These are phyloP conservation scores for Lichenostomus cassidix DNA, from an alignment of 2,113 vertebrate species.

Conservation along the genomic window DNA sequence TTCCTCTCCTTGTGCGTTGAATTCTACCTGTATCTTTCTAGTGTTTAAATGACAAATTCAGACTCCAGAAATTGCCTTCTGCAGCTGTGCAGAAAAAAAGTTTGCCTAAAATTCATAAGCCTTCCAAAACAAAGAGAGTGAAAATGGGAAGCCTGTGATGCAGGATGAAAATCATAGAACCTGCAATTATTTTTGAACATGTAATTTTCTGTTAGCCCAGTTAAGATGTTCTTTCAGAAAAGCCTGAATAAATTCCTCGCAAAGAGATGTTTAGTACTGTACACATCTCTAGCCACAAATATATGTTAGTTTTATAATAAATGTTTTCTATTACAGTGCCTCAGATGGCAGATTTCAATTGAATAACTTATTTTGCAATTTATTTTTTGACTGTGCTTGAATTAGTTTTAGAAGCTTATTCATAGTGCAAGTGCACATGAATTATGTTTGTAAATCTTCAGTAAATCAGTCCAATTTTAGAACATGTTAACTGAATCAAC, in stretches of 20 bases:
- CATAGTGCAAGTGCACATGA: conserved; percentile 31
- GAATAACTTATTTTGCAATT: conserved; percentile 66
- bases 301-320: conserved; percentile 63
- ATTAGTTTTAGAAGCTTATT: conserved; percentile 55
- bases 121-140: background rate
- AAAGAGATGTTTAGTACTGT: conserved; percentile 55
- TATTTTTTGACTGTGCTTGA: conserved; percentile 55
- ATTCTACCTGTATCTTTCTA: background rate
- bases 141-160: conserved; percentile 16
- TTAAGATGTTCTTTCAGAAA: conserved; percentile 62
- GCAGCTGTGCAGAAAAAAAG: conserved; percentile 23
- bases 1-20: background rate
- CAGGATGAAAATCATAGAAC: conserved; percentile 49
- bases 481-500: conserved; percentile 34
- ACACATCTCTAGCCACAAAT: conserved; percentile 43
- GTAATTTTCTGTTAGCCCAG: conserved; percentile 62
- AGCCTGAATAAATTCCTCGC: conserved; percentile 50
- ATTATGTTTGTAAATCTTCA: conserved; percentile 44
- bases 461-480: conserved; percentile 56
- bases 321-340: conserved; percentile 37
- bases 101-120: conserved; percentile 14
- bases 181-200: conserved; percentile 62
- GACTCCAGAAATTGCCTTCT: background rate
- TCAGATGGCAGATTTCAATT: conserved; percentile 59
- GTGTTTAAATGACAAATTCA: background rate